Evolutionary conservation across 1,140 invertebrate genomes (phyloP), one percentile per base, ranked within the genome.

Genomic region (Brachionus calyciflorus): DNA sequence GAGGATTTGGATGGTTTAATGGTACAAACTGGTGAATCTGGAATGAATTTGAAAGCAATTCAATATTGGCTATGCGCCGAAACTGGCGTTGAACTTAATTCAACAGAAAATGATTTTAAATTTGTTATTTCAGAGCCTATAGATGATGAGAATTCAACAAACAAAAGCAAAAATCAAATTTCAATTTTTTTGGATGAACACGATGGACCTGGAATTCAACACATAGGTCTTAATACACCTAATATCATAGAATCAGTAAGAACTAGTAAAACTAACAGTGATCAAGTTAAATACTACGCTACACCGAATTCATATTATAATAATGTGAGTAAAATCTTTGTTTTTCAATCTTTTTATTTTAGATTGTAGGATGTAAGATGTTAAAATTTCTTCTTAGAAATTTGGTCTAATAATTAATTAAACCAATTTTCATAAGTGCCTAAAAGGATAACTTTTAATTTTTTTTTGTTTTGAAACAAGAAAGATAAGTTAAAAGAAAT

Each of bases 41-140:
- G 82, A 0, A 77, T 86, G 77, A 78, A 83, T 21, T 77, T 88
- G 60, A 84, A 84, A 78, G 87, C 86, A 0, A 83, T 88, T 80
- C 83, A 88, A 75, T 88, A 87, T 80, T 88, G 86, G 85, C 82
- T 81, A 70, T 88, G 87, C 80, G 81, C 87, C 10, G 87, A 88
- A 80, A 82, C 80, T 3, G 87, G 86, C 5, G 40, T 86, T n/a
- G 30, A 49, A 79, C 41, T 77, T 24, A 48, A 60, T 48, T 49
- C 49, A 24, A 78, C 79, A 28, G 78, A 78, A 30, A 65, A 78
- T 9, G 63, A 79, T 12, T 77, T 87, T 2, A 86, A 85, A 80
- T 81, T 88, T 79, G 87, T 88, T 0, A 80, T 88, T 21, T 87
- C 82, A 3, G 87, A 88, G 80, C 82, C 86, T 24, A 77, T 87